Percentiles rank a stretch among this genome's conserved stretches.
phyloP scores from a whole-genome alignment of 2,113 vertebrate genomes.

The Miniopterus natalensis region DNA sequence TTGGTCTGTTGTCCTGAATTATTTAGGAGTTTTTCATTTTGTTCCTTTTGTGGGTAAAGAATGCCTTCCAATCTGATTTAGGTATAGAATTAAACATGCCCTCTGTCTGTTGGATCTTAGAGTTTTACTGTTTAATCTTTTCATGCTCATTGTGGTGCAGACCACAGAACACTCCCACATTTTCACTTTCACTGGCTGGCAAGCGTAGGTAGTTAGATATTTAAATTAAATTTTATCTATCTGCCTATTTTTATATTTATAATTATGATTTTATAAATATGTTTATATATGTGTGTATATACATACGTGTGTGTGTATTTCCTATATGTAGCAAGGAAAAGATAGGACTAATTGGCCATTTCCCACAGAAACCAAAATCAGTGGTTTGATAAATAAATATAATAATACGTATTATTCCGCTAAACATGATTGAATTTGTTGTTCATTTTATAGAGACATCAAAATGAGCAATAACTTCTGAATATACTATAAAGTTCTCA shows the following conservation, averaged over 20 bases:
- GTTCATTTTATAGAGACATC: slow-evolving; percentile 23
- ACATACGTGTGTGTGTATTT: background rate
- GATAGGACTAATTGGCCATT: background rate
- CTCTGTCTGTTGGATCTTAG: background rate
- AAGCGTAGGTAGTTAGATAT: background rate
- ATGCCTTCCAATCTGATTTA: background rate
- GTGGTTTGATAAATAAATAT: slow-evolving; percentile 34
- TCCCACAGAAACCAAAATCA: slow-evolving; percentile 16
- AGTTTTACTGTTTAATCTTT: slow-evolving; percentile 47
- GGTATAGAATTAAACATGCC: slow-evolving; percentile 23
- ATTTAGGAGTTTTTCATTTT: slow-evolving; percentile 55
- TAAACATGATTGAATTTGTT: slow-evolving; percentile 51
- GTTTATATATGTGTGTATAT: background rate
- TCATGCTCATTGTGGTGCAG: background rate
- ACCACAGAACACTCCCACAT: background rate
- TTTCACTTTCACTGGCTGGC: background rate
- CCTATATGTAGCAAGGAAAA: background rate
- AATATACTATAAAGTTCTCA: slow-evolving; percentile 6
- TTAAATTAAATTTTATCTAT: background rate
- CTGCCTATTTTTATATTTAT: background rate
- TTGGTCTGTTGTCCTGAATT: background rate
- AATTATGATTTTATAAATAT: background rate
- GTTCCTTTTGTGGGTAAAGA: background rate
- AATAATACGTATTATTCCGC: slow-evolving; percentile 18
- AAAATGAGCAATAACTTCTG: slow-evolving; percentile 16